phyloP scores from a whole-genome alignment of 2,797 vertebrate species.

The Syngnathus rostellatus region DNA sequence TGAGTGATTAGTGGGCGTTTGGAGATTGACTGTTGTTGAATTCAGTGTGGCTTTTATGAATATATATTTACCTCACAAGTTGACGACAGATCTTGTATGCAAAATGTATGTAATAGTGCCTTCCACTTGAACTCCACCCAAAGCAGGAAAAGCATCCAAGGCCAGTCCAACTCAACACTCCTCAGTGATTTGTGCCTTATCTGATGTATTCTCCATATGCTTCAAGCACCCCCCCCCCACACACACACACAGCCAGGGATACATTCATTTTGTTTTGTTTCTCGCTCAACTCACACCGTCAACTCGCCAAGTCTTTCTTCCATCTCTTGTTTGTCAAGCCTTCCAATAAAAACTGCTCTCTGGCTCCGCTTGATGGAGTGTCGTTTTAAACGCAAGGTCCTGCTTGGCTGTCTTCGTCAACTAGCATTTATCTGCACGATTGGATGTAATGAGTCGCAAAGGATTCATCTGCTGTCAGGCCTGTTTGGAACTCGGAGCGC shows the following conservation, averaged over 20 bases:
- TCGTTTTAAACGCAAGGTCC: conserved; percentile 13
- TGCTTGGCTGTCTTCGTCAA: conserved; percentile 22
- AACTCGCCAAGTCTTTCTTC: conserved; percentile 25
- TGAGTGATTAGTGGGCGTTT: background rate
- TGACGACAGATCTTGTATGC: background rate
- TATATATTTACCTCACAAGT: background rate
- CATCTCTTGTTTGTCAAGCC: conserved; percentile 15
- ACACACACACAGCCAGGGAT: conserved; percentile 10
- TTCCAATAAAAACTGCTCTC: conserved; percentile 15
- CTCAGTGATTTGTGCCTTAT: conserved; percentile 49
- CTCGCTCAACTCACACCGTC: conserved; percentile 8
- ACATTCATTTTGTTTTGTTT: conserved; percentile 7
- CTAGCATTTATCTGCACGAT: conserved; percentile 28
- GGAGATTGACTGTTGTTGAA: background rate
- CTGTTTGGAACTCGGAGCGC: conserved; percentile 10
- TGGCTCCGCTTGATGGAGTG: conserved; percentile 12
- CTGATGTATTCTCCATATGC: conserved; percentile 57
- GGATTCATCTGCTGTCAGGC: conserved; percentile 26
- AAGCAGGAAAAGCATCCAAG: conserved; percentile 45
- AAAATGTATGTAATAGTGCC: conserved; percentile 3
- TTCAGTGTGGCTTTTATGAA: background rate
- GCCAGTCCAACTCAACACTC: conserved; percentile 36
- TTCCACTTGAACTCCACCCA: conserved; percentile 23
- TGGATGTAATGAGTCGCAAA: conserved; percentile 35
- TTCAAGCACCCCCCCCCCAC: background rate